Evolutionary conservation across 1,140 invertebrate species (phyloP).

Genomic region (Caenorhabditis tropicalis): DNA sequence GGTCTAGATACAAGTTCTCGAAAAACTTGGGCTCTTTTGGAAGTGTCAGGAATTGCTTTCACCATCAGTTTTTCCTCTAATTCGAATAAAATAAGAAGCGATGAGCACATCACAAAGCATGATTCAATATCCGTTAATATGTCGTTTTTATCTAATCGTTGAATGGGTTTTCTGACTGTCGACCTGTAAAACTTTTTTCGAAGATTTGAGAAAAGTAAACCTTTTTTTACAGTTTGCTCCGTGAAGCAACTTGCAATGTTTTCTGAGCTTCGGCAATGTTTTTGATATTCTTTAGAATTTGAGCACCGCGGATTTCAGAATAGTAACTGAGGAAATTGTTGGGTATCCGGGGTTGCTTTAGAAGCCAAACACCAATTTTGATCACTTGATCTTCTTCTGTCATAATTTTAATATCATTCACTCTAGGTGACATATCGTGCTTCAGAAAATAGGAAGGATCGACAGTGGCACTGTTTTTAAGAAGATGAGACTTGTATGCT

Average conservation of each 20-base stretch:
- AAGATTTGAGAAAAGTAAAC: background rate
- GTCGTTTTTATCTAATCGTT: background rate
- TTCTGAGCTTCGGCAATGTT: slow-evolving; percentile 58
- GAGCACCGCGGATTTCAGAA: slow-evolving; percentile 44
- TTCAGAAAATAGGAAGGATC: slow-evolving; percentile 52
- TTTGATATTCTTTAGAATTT: slow-evolving; percentile 27
- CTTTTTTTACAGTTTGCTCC: slow-evolving; percentile 19
- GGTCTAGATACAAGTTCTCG: slow-evolving; percentile 64
- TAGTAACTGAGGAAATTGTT: slow-evolving; percentile 45
- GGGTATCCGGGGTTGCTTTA: slow-evolving; percentile 26
- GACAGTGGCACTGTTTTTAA: slow-evolving; percentile 55
- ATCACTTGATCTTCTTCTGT: slow-evolving; percentile 59
- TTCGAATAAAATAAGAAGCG: slow-evolving; percentile 13
- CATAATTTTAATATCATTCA: slow-evolving; percentile 60
- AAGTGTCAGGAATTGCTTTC: slow-evolving; percentile 60
- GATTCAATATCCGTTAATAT: background rate
- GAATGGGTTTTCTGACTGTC: background rate
- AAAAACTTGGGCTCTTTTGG: slow-evolving; percentile 64
- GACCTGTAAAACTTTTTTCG: background rate
- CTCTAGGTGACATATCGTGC: slow-evolving; percentile 33
- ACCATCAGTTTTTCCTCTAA: slow-evolving; percentile 47
- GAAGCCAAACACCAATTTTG: slow-evolving; percentile 61
- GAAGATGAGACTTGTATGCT: slow-evolving; percentile 66
- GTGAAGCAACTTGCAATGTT: slow-evolving; percentile 60
- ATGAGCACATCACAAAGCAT: slow-evolving; percentile 18